Percentiles rank a stretch among this genome's conserved stretches.
Conservation (phyloP, 1,140 invertebrate genomes). For the Stegodyphus mimosarum region DNA sequence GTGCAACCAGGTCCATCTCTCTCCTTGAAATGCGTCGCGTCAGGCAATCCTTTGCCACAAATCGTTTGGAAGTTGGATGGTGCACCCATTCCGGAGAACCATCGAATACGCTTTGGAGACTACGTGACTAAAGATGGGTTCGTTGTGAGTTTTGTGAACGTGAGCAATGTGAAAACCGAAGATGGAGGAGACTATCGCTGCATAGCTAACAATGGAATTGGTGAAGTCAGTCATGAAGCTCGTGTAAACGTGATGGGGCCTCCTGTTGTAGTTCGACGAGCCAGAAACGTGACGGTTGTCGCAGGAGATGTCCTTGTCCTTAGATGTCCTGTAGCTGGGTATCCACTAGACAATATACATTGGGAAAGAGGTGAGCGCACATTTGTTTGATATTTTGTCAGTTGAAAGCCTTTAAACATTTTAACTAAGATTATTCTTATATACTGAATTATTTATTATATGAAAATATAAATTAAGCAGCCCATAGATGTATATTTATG, state of each 20-base stretch:
- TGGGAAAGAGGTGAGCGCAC: conserved; percentile 70
- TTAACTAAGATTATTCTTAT: no score
- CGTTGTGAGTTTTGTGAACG: conserved; percentile 70
- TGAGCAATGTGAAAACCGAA: conserved; percentile 66
- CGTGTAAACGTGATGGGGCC: conserved; percentile 66
- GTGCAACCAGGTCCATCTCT: conserved; percentile 83
- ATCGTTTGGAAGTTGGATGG: conserved; percentile 70
- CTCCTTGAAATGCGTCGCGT: conserved; percentile 85
- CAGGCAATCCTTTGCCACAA: conserved; percentile 81
- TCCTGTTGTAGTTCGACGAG: conserved; percentile 68
- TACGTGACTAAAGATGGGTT: conserved; percentile 66
- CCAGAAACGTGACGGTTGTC: conserved; percentile 69
- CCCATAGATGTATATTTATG: no score
- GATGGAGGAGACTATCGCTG: conserved; percentile 70
- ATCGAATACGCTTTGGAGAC: conserved; percentile 65
- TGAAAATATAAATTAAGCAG: no score
- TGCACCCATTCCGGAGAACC: conserved; percentile 66
- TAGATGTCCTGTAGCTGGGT: conserved; percentile 65
- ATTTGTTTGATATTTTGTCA: no score
- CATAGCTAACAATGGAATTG: conserved; percentile 67
- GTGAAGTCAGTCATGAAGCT: conserved; percentile 65
- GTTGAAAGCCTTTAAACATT: no score
- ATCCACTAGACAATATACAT: conserved; percentile 66
- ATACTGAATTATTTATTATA: no score
- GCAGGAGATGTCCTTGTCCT: conserved; percentile 68